These are phyloP conservation scores for Pristionchus exspectatus DNA, from an alignment of 2,888 invertebrate species.

Conservation along the genomic window DNA sequence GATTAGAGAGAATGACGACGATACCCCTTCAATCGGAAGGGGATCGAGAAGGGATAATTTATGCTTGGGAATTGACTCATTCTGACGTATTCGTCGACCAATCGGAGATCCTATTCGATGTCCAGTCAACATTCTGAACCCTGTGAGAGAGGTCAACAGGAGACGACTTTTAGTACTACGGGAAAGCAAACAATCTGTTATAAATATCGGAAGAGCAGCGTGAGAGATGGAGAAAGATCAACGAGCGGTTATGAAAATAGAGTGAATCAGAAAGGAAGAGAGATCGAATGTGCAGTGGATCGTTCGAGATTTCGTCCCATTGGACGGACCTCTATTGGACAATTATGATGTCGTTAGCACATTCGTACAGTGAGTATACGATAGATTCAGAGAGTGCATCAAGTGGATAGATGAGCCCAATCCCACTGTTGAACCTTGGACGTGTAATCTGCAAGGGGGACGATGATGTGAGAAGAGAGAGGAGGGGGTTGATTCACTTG, in stretches of 20 bases:
- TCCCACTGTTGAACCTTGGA: background rate
- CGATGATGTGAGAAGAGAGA: slow-evolving; percentile 7
- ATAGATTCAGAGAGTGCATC: background rate
- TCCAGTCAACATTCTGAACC: slow-evolving; percentile 14
- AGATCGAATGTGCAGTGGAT: background rate
- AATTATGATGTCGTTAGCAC: background rate
- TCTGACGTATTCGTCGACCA: background rate
- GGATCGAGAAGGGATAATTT: background rate
- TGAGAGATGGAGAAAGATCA: background rate
- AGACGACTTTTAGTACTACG: background rate
- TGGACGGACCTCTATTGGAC: background rate
- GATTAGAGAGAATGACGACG: slow-evolving; percentile 3
- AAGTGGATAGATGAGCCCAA: background rate
- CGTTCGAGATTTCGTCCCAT: background rate
- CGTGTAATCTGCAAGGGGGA: background rate
- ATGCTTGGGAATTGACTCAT: background rate
- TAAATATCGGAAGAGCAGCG: slow-evolving; percentile 15
- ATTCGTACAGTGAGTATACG: background rate
- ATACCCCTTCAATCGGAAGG: background rate
- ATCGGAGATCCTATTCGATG: background rate
- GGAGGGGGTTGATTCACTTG: too few species aligned
- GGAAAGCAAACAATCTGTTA: background rate
- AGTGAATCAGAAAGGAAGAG: background rate
- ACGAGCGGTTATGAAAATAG: slow-evolving; percentile 8
- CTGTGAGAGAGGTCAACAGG: background rate